These are phyloP conservation scores for Pristionchus arcanus DNA, from an alignment of 2,888 invertebrate species.

Conservation along the genomic window DNA sequence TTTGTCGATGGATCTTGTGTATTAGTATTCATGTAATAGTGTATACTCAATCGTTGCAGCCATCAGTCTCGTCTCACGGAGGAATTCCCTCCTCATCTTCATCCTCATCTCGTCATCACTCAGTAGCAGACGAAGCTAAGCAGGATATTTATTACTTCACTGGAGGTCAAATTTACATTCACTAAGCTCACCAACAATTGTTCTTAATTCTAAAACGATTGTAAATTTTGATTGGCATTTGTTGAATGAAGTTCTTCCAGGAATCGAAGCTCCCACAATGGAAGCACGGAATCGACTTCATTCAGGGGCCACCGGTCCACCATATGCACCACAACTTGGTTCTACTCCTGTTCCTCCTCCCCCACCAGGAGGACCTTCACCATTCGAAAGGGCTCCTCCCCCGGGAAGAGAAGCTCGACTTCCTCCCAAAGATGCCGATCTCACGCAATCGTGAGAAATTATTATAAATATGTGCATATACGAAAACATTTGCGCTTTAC, in stretches of 20 bases:
- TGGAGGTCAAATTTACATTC: neutral
- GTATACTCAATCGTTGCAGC: neutral
- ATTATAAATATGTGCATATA: neutral
- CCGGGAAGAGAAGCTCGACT: neutral
- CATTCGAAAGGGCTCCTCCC: conserved; percentile 22
- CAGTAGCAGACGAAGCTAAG: conserved; percentile 20
- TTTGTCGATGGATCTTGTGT: neutral
- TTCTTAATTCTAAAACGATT: neutral
- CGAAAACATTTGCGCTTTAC: neutral
- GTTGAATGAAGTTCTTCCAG: neutral
- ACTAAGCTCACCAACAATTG: neutral
- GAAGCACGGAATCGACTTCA: neutral
- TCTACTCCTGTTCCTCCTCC: neutral
- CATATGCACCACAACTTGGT: neutral
- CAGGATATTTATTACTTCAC: conserved; percentile 43
- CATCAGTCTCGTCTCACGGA: conserved; percentile 3
- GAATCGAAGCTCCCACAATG: conserved; percentile 29
- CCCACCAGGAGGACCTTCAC: neutral
- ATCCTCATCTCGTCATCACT: neutral
- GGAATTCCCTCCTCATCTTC: conserved; percentile 14
- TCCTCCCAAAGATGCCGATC: conserved; percentile 26
- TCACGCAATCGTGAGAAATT: conserved; percentile 15
- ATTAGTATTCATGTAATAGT: too few relatives aligned
- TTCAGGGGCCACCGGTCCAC: neutral
- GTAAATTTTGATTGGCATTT: too few relatives aligned